phyloP scores from a whole-genome alignment of 2,797 vertebrate genomes.

The Periparus ater region DNA sequence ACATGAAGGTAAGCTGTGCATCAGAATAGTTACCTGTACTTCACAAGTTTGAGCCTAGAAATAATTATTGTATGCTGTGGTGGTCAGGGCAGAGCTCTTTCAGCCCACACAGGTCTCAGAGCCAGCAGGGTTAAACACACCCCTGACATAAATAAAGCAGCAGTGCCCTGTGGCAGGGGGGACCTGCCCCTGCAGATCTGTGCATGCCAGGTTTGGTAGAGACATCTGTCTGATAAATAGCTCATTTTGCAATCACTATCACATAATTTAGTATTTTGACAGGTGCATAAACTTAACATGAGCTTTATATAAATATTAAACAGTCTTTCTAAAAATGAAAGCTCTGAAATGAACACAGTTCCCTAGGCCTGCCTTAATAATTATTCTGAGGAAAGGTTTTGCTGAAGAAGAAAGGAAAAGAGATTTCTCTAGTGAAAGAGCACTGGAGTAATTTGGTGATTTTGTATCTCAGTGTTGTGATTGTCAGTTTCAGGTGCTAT shows the following conservation, averaged over 20 bases:
- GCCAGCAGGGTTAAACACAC: background rate
- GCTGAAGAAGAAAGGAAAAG: conserved; percentile 19
- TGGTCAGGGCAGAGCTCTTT: background rate
- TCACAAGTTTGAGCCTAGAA: background rate
- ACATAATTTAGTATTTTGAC: conserved; percentile 71
- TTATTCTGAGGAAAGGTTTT: conserved; percentile 32
- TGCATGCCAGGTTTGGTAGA: background rate
- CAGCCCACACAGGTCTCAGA: fast-evolving
- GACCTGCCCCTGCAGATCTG: background rate
- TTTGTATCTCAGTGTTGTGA: background rate
- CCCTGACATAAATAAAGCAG: background rate
- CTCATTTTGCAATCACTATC: conserved; percentile 72
- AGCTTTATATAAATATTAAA: conserved; percentile 75
- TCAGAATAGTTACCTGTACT: background rate
- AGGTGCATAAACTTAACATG: conserved; percentile 73
- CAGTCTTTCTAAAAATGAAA: conserved; percentile 72
- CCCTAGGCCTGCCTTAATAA: conserved; percentile 51
- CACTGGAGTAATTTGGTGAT: conserved; percentile 1
- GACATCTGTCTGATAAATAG: conserved; percentile 69
- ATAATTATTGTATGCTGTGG: background rate
- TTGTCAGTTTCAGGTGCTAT: background rate
- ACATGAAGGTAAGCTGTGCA: background rate
- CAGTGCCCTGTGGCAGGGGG: background rate
- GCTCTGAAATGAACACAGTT: conserved; percentile 49
- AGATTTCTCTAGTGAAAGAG: conserved; percentile 27